Evolutionary conservation across 2,113 vertebrate species (phyloP), one percentile per base, ranked within the genome.

Genomic region (Glaucidium brasilianum): DNA sequence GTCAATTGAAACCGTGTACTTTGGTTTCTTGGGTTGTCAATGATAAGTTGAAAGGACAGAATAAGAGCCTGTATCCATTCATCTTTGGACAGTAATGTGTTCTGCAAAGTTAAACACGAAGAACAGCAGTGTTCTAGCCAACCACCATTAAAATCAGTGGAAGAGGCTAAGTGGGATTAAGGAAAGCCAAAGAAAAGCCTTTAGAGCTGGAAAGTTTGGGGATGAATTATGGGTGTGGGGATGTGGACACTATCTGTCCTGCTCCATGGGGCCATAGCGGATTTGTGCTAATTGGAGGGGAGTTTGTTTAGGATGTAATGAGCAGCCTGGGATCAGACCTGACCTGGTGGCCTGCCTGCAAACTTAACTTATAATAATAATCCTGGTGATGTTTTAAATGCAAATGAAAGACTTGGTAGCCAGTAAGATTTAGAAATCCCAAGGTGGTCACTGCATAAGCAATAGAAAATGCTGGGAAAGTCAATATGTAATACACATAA

Each of bases 1-100:
- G 90, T 96, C 96, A 97, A 94, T 96, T 97, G 96, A 96, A 97
- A 91, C 67, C 95, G 67, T 95, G 94, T 95, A 94, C 92, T 90
- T 86, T 76, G 86, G 86, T 93, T 97, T 96, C 88, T 87, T 82
- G 96, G 83, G 78, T 95, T 97, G 91, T 92, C 92, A 83, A 60
- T 92, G 83, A 91, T 94, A 96, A 95, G 92, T 94, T 94, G 83
- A 85, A 90, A 92, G 94, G 86, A 96, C 81, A 94, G 93, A 92
- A 50, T 89, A 88, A 95, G 71, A 92, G 76, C 53, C 93, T 85
- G 60, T 64, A 86, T 74, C 86, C 59, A 85, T 95, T 96, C 80
- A 88, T 97, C 83, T 95, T 93, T 80, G 94, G 87, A 74, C 76
- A 90, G 66, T 84, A 95, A 82, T 92, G 75, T 47, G 80, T 96